Conservation (phyloP, 2,797 vertebrate species). For the Garrulus glandarius region DNA sequence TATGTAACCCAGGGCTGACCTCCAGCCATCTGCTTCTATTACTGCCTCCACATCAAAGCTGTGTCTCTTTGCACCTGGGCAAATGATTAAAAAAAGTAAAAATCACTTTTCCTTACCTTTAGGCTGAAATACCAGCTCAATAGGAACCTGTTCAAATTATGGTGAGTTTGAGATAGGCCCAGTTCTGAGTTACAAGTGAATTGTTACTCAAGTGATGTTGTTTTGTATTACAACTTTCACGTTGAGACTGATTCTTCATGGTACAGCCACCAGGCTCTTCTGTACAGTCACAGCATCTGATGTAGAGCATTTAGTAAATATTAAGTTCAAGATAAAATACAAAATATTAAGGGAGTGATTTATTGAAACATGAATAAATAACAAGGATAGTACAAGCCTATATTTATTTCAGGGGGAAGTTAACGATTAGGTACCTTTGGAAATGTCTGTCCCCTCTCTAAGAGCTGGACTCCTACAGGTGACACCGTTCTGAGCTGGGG, state of each 20-base stretch:
- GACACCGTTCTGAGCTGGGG: fast-evolving
- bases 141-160: not conserved
- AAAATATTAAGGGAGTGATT: slow-evolving; percentile 23
- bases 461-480: not conserved
- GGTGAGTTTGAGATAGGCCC: not conserved
- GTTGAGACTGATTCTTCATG: not conserved
- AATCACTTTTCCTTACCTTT: not conserved
- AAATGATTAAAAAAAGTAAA: not conserved
- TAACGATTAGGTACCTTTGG: not conserved
- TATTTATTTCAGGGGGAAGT: not conserved
- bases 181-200: not conserved
- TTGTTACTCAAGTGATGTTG: not conserved
- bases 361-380: slow-evolving; percentile 58
- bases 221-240: not conserved
- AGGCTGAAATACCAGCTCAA: not conserved
- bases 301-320: not conserved
- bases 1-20: not conserved
- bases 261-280: not conserved
- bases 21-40: not conserved
- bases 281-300: not conserved
- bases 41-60: not conserved
- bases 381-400: slow-evolving; percentile 10
- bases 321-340: not conserved
- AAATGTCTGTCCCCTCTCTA: not conserved
- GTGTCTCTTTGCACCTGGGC: not conserved